Base-by-base conservation (phyloP, 2,888 invertebrate species). In the Coenonympha arcania region DNA sequence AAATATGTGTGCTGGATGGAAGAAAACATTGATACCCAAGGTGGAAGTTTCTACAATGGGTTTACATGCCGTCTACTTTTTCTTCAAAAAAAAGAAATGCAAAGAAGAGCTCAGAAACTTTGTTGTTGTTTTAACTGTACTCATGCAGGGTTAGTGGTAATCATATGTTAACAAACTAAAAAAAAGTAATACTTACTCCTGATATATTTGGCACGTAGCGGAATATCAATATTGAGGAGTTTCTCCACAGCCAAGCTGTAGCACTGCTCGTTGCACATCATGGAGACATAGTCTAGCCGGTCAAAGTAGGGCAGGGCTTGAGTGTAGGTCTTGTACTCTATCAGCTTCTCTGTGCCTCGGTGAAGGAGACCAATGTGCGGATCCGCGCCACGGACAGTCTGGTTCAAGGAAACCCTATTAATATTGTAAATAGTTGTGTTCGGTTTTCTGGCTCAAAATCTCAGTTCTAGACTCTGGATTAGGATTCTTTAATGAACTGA, bases 231-330 rank as follows among this genome's bases (percentile, higher is more conserved):
- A 66, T 98, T 98, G 0, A 99, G 88, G 1, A 99, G 87, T 66
- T 98, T 99, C 76, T 99, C 99, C 0, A 99, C 93, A 1, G 99
- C 99, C 52, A 99, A 72, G 1, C 97, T 96, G 79, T 93, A 99
- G 68, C 95, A 95, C 69, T 99, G 98, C 71, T 99, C 99, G 72
- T 99, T 99, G 79, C 95, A 95, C 99, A 99, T 99, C 98, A 99
- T 99, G 0, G 98, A 98, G 0, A 98, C 98, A 69, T 99, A 99
- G 83, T 99, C 99, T 47, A 99, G 86, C 0, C 98, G 92, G 86
- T 99, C 99, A 73, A 99, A 98, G 81, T 99, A 99, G 0, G 99
- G 99, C 60, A 99, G 79, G 0, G 98, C 99, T 78, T 99, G 99
- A 1, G 94, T 94, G 79, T 98, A 99, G 0, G 99, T 99, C 83